Base-by-base conservation (phyloP, 2,797 vertebrate genomes). In the Melanotaenia maccullochi region DNA sequence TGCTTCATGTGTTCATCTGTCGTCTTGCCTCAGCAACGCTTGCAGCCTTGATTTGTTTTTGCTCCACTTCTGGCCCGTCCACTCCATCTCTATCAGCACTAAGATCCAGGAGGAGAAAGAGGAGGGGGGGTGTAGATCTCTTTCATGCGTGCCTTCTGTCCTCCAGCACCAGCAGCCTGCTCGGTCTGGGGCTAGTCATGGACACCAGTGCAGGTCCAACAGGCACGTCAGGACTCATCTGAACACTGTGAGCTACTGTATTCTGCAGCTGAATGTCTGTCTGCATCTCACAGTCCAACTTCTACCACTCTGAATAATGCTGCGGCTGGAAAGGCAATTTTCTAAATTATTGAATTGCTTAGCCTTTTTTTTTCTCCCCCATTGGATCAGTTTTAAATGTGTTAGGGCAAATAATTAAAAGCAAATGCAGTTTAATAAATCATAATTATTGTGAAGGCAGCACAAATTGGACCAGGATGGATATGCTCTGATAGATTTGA, bases 391-490 rank as follows among this genome's bases (percentile, higher is more conserved):
- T 71, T 52, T 73, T 56, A 75, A 75, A 75, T 33, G 70, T 28
- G 71, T 3, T 58, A 55, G 74, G 68, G 33, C 63, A 54, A 88
- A 85, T 79, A 86, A 86, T 87, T 73, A 88, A 85, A 63, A 81
- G 33, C 65, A 71, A 73, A 80, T 76, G 55, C 61, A 77, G 87
- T 88, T 68, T 73, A 73, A 92, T 90, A 89, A 90, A 92, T 92
- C 89, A 85, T 79, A 91, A 90, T 93, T 92, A 90, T 85, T 79
- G 79, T 83, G 81, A 91, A 87, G 83, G 84, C 81, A 75, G 76
- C 28, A 71, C 75, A 89, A 90, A 91, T 85, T 89, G 84, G 84
- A 82, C 56, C 51, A 74, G 76, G 83, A 85, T 84, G 86, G 86
- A 83, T 85, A 82, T 83, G 87, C 82, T 85, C 78, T 36, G 58